A percentile compares a stretch with the other conserved stretches of the same genome.
These are phyloP conservation scores for Heliothis virescens DNA, from an alignment of 1,140 invertebrate species.

Conservation along the genomic window DNA sequence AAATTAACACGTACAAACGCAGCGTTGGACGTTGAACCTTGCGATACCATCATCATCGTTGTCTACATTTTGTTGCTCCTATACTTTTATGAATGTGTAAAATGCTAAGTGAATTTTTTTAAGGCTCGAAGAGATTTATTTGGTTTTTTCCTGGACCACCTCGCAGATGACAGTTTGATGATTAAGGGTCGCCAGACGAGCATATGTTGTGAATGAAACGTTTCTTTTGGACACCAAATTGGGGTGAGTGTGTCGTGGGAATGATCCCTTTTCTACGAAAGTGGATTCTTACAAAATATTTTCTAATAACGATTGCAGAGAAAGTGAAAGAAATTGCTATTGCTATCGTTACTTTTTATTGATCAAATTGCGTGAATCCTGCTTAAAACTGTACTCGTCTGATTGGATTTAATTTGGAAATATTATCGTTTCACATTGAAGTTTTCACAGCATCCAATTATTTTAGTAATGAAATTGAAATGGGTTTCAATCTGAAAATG, in stretches of 20 bases:
- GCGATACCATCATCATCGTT: slow-evolving; percentile 29
- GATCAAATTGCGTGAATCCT: too few species aligned
- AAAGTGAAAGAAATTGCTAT: background rate
- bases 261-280: slow-evolving; percentile 2
- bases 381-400: too few species aligned
- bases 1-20: slow-evolving; percentile 5
- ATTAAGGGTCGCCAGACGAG: slow-evolving; percentile 58
- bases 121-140: slow-evolving; percentile 66
- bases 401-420: too few species aligned
- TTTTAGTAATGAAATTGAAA: background rate
- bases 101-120: slow-evolving; percentile 70
- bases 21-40: slow-evolving; percentile 53
- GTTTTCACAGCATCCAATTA: background rate
- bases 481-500: background rate
- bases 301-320: background rate
- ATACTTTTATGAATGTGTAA: slow-evolving; percentile 65
- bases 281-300: background rate
- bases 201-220: slow-evolving; percentile 61
- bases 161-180: slow-evolving; percentile 64
- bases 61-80: slow-evolving; percentile 44
- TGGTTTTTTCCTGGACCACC: slow-evolving; percentile 71
- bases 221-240: slow-evolving; percentile 37
- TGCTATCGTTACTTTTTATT: background rate
- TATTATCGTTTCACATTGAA: too few species aligned
- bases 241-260: slow-evolving; percentile 45